Evolutionary conservation across 2,113 vertebrate species (phyloP).

Genomic region (Pseudorhombus dupliciocellatus): DNA sequence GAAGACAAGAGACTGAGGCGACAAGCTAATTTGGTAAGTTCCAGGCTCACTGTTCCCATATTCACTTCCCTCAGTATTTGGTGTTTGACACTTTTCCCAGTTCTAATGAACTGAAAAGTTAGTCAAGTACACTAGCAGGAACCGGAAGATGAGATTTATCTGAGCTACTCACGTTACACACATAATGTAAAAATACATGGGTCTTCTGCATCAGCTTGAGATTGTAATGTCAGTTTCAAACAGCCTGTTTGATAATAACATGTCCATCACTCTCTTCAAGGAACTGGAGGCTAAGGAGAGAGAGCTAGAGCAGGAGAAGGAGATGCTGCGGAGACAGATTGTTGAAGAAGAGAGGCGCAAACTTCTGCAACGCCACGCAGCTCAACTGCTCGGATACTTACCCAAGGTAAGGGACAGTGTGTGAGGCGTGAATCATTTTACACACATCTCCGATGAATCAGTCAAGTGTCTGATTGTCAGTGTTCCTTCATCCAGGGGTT

Average conservation of each 20-base stretch:
- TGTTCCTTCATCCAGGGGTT: slow-evolving; percentile 82
- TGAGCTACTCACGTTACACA: neutral
- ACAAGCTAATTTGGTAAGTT: slow-evolving; percentile 85
- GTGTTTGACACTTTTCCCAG: neutral
- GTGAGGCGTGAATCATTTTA: neutral
- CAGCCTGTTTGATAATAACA: neutral
- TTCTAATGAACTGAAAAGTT: too few species aligned
- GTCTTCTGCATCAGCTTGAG: neutral
- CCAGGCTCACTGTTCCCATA: neutral
- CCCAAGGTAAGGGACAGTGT: slow-evolving; percentile 84
- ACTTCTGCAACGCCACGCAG: slow-evolving; percentile 89
- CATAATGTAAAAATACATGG: neutral
- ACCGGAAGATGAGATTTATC: neutral
- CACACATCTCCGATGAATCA: neutral
- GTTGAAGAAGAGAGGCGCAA: slow-evolving; percentile 93
- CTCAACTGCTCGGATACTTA: slow-evolving; percentile 89
- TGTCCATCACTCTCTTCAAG: slow-evolving; percentile 62
- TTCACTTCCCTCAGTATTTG: neutral
- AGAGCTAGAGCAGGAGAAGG: slow-evolving; percentile 79
- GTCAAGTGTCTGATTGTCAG: neutral
- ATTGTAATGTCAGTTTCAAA: slow-evolving; percentile 5
- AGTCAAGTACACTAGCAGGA: too few species aligned
- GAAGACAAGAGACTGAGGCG: slow-evolving; percentile 83
- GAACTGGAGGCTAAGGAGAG: slow-evolving; percentile 86
- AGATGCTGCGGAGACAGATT: slow-evolving; percentile 80